These are phyloP conservation scores for Drosophila sordidapex DNA, from an alignment of 2,888 invertebrate species.

Conservation along the genomic window DNA sequence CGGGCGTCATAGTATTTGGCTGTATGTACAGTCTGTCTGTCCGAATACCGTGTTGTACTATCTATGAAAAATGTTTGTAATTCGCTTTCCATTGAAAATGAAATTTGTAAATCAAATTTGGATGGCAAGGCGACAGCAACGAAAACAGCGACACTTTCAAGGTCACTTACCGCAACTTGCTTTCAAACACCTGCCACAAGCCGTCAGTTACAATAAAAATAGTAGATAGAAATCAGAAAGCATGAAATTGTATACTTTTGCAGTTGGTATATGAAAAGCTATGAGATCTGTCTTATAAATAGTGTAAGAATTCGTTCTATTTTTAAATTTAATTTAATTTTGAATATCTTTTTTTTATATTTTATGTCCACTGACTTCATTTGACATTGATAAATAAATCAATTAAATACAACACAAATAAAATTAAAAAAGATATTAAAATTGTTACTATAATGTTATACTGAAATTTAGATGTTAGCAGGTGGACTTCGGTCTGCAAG, in stretches of 20 bases:
- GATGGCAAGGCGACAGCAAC: slow-evolving; percentile 41
- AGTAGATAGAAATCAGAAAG: not conserved
- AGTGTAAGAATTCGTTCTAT: no score
- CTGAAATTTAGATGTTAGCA: not conserved
- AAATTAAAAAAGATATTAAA: not conserved
- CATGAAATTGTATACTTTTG: not conserved
- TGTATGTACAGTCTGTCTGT: not conserved
- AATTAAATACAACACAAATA: not conserved
- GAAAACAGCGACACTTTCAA: slow-evolving; percentile 51
- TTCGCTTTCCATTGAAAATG: slow-evolving; percentile 54
- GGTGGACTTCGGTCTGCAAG: not conserved
- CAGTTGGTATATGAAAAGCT: not conserved
- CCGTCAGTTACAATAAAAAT: slow-evolving; percentile 1
- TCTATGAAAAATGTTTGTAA: slow-evolving; percentile 35
- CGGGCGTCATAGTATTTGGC: slow-evolving; percentile 20
- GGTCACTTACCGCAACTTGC: slow-evolving; percentile 51
- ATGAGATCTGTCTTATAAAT: not conserved
- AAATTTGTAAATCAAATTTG: slow-evolving; percentile 49
- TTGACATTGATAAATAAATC: not conserved
- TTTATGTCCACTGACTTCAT: not conserved
- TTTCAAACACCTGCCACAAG: slow-evolving; percentile 1
- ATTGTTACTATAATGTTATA: not conserved
- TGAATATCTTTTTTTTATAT: not conserved
- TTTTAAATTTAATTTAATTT: not conserved
- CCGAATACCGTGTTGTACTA: slow-evolving; percentile 5